Evolutionary conservation across 1,140 invertebrate genomes (phyloP).

Genomic region (Drosophila bocqueti): DNA sequence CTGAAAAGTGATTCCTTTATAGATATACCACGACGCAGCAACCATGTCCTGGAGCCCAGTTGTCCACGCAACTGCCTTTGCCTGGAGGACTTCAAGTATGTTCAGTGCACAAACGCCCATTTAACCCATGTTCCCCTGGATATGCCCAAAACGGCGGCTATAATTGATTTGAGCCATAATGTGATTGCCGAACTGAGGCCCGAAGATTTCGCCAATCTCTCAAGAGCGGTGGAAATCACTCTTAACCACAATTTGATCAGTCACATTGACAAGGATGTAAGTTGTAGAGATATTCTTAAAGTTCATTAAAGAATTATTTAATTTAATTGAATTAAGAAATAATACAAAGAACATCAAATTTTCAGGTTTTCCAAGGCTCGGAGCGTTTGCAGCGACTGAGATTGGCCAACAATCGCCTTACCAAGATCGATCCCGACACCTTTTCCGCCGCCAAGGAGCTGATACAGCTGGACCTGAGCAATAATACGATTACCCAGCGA

Average conservation of each 20-base stretch:
- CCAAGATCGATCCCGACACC: conserved; percentile 85
- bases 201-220: conserved; percentile 73
- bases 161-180: conserved; percentile 81
- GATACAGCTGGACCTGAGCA: conserved; percentile 85
- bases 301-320: neutral
- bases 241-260: conserved; percentile 71
- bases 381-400: conserved; percentile 74
- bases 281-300: neutral
- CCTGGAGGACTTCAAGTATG: conserved; percentile 67
- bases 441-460: conserved; percentile 85
- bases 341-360: too few relatives aligned
- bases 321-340: too few relatives aligned
- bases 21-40: conserved; percentile 76
- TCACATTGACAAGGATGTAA: conserved; percentile 74
- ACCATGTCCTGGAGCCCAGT: conserved; percentile 74
- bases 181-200: conserved; percentile 67
- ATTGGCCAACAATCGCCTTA: conserved; percentile 86
- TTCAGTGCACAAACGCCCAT: conserved; percentile 69
- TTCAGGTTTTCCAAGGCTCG: conserved; percentile 68
- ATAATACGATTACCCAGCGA: conserved; percentile 85
- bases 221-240: conserved; percentile 76
- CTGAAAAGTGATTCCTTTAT: neutral
- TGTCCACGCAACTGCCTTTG: conserved; percentile 77
- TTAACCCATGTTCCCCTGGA: conserved; percentile 75
- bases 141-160: conserved; percentile 69